Percentiles rank a stretch among this genome's conserved stretches.
Evolutionary conservation across 2,797 vertebrate species (phyloP).

Genomic region (Pseudomugil tenellus): DNA sequence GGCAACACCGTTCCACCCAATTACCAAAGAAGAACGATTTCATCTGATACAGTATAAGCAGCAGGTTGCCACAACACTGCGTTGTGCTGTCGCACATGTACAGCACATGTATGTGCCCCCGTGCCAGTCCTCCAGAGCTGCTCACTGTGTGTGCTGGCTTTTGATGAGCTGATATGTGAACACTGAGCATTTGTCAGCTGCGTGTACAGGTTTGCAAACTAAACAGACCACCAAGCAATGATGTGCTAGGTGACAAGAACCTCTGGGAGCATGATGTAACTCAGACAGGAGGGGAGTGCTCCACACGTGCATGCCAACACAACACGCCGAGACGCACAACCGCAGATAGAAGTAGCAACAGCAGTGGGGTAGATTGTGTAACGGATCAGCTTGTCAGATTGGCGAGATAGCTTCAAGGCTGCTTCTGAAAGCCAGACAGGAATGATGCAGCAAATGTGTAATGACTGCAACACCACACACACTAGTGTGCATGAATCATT

Average conservation of each 20-base stretch:
- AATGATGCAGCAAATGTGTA: constrained; percentile 72
- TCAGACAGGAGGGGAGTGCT: background rate
- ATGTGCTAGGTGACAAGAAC: constrained; percentile 54
- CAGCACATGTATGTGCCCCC: background rate
- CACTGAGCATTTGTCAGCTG: constrained; percentile 54
- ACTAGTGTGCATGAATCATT: constrained; percentile 55
- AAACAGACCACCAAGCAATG: constrained; percentile 39
- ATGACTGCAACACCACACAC: constrained; percentile 58
- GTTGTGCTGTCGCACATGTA: background rate
- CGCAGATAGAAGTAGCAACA: constrained; percentile 18
- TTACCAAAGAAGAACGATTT: constrained; percentile 36
- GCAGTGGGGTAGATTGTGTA: constrained; percentile 47
- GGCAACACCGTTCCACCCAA: constrained; percentile 46
- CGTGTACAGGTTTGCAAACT: constrained; percentile 42
- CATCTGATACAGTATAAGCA: constrained; percentile 16
- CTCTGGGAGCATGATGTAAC: constrained; percentile 58
- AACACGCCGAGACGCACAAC: constrained; percentile 11
- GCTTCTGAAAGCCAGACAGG: constrained; percentile 57
- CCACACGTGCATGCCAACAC: constrained; percentile 4
- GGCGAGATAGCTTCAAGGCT: constrained; percentile 26
- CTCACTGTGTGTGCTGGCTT: constrained; percentile 43
- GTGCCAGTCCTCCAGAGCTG: constrained; percentile 5
- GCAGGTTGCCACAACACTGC: background rate
- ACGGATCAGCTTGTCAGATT: constrained; percentile 56
- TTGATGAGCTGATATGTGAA: constrained; percentile 47